Evolutionary conservation across 2,888 invertebrate genomes (phyloP).

Genomic region (Plebejus argus): DNA sequence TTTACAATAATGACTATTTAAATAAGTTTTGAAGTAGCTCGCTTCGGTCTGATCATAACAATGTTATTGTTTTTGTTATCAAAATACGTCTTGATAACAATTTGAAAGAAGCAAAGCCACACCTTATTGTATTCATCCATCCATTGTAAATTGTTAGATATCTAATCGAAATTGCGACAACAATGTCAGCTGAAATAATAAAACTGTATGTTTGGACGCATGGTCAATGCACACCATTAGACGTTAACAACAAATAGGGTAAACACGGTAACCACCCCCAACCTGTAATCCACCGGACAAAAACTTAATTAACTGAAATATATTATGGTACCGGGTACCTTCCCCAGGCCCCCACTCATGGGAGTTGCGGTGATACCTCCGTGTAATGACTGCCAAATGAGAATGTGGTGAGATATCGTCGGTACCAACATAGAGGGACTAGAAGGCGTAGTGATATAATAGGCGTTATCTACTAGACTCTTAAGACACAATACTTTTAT

Average conservation of each 20-base stretch:
- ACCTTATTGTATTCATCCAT: no score
- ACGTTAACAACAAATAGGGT: conserved; percentile 34
- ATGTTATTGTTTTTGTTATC: no score
- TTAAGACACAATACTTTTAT: neutral
- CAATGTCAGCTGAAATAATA: no score
- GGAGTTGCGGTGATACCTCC: conserved; percentile 78
- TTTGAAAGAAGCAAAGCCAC: no score
- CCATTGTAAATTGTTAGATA: no score
- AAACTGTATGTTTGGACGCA: neutral
- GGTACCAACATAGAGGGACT: neutral
- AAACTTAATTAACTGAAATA: conserved; percentile 80
- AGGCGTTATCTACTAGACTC: no score
- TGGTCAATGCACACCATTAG: neutral
- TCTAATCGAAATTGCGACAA: no score
- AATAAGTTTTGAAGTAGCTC: no score
- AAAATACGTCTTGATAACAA: no score
- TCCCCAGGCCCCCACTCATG: conserved; percentile 58
- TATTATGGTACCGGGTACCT: conserved; percentile 43
- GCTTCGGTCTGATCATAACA: no score
- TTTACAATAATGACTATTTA: no score
- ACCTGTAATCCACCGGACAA: conserved; percentile 70
- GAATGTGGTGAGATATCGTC: conserved; percentile 34
- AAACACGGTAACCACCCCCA: conserved; percentile 46
- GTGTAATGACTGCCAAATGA: conserved; percentile 46
- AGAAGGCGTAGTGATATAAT: neutral